Evolutionary conservation across 2,888 invertebrate species (phyloP), one percentile per base, ranked within the genome.

Genomic region (Tiphia femorata): DNA sequence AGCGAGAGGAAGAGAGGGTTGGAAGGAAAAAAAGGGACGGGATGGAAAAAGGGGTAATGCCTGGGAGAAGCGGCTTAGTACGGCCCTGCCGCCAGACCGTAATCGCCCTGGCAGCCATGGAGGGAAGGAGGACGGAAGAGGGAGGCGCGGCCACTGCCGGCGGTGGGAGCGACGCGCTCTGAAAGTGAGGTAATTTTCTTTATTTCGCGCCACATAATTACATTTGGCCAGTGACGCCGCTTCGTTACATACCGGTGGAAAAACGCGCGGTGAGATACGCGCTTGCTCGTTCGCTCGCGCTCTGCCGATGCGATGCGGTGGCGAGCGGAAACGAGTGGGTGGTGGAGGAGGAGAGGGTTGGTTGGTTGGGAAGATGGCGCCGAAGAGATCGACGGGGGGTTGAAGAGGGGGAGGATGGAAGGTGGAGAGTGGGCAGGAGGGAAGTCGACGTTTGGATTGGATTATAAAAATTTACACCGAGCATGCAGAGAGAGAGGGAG

Each of bases 391-490:
- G 30, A 29, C 50, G 35, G 30, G 49, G 43, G 48, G 50, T 49
- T 44, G 49, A 25, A 23, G 17, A 46, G 54, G 38, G 46, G 42
- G 49, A 58, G 58, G 38, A n/a, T 48, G 44, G 51, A 55, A 49
- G 48, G 43, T 33, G 25, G 47, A n/a, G 35, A 25, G 27, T 51
- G 30, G 10, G 30, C 30, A 7, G 30, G n/a, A 8, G n/a, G 10
- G 7, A 30, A 10, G 30, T 2, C 30, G 10, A 3, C 30, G 30
- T 8, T 35, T 16, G 30, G 20, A 54, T 49, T 41, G 58, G 49
- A 56, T 57, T 48, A 56, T 49, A 62, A 60, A 48, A 68, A 54
- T 52, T 48, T 38, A 40, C 48, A 54, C 21, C 46, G 40, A 35
- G 20, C 19, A 58, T 44, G 40, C 46, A 46, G 41, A 23, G 35